phyloP scores from a whole-genome alignment of 1,140 invertebrate species.

The Sitobion miscanthi region DNA sequence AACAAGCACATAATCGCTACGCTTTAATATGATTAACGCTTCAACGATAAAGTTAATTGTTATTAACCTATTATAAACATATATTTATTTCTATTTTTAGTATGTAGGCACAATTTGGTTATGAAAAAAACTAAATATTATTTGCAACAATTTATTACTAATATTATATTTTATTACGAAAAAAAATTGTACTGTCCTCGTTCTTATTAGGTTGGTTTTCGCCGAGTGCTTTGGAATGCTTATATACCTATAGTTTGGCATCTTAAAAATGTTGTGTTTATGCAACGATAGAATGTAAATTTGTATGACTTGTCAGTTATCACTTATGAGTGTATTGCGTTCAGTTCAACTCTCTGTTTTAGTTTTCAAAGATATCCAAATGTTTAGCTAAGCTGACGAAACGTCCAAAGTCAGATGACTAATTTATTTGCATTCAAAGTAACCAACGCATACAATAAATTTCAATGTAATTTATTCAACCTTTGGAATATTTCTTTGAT shows the following conservation, averaged over 20 bases:
- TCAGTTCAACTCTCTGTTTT: not conserved
- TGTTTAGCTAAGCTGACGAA: not conserved
- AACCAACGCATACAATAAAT: not conserved
- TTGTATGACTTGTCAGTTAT: not conserved
- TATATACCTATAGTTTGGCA: too few relatives aligned
- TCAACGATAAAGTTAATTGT: not conserved
- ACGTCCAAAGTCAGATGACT: not conserved
- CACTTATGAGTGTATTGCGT: not conserved
- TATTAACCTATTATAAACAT: not conserved
- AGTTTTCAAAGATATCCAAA: not conserved
- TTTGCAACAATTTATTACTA: not conserved
- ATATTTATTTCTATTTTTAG: not conserved
- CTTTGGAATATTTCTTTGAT: not conserved
- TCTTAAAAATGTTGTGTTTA: too few relatives aligned
- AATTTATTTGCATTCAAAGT: not conserved
- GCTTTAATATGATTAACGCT: not conserved
- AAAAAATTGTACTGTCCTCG: too few relatives aligned
- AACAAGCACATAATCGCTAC: not conserved
- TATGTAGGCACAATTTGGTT: not conserved
- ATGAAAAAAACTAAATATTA: not conserved
- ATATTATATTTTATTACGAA: too few relatives aligned
- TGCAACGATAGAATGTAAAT: too few relatives aligned
- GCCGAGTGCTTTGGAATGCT: too few relatives aligned
- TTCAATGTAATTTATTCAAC: not conserved
- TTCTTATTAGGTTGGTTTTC: too few relatives aligned